A percentile compares a stretch with the other conserved stretches of the same genome.
phyloP scores from a whole-genome alignment of 1,140 invertebrate genomes.

The Pteromalus puparum region DNA sequence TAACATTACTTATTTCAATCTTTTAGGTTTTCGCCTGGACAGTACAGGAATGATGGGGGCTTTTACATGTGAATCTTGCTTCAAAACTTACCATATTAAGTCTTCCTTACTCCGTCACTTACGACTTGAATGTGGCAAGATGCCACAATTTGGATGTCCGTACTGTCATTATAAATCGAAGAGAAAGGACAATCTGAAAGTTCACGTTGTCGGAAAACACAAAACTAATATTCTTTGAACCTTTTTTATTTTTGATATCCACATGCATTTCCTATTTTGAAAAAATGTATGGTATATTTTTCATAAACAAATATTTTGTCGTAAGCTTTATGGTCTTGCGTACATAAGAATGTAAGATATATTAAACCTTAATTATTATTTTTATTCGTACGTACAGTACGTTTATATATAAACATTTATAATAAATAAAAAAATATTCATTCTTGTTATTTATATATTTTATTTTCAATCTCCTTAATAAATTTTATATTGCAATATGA shows the following conservation, averaged over 20 bases:
- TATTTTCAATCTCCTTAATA: neutral
- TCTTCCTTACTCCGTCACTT: constrained; percentile 76
- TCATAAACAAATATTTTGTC: neutral
- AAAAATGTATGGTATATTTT: neutral
- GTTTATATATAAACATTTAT: too few relatives aligned
- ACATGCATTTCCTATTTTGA: neutral
- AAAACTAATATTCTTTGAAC: constrained; percentile 43
- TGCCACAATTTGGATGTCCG: constrained; percentile 81
- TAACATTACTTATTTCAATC: neutral
- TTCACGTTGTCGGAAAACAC: constrained; percentile 67
- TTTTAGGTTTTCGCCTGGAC: constrained; percentile 49
- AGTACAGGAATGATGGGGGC: constrained; percentile 29
- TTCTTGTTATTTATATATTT: too few relatives aligned
- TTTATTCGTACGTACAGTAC: neutral
- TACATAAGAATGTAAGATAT: neutral
- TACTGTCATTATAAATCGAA: constrained; percentile 77
- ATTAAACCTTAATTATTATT: neutral
- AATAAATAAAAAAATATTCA: neutral
- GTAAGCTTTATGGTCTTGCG: constrained; percentile 20
- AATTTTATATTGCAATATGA: neutral
- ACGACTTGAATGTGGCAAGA: constrained; percentile 81
- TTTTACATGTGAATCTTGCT: constrained; percentile 69
- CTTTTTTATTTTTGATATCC: neutral
- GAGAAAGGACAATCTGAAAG: constrained; percentile 70
- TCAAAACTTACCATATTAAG: constrained; percentile 71